Evolutionary conservation across 2,888 invertebrate species (phyloP), one percentile per base, ranked within the genome.

Genomic region (Coelopa pilipes): DNA sequence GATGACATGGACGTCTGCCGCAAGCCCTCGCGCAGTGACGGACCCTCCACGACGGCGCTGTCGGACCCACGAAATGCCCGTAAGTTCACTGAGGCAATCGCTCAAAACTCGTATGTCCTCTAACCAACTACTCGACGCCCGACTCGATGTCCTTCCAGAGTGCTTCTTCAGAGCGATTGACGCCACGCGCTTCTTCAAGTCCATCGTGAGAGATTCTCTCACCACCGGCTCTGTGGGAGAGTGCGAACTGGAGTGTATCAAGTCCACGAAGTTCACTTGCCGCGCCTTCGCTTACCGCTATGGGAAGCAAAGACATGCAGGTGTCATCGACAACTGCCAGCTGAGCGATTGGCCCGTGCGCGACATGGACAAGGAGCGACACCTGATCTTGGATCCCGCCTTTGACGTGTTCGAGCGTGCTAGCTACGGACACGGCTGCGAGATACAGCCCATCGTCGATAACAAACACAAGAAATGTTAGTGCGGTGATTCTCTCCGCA

Each of bases 101-200:
- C n/a, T n/a, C n/a, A n/a, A n/a, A n/a, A n/a, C n/a, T n/a, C n/a
- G n/a, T n/a, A n/a, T n/a, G n/a, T 1, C 19, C 15, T 60, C 60
- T 7, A 60, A 60, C 34, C 21, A 9, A 21, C 19, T 17, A 50
- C 13, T 70, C 13, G 45, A n/a, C 19, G 19, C 46, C 47, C n/a
- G n/a, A n/a, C n/a, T n/a, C n/a, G n/a, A n/a, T 34, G 34, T 34
- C 4, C 34, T 34, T 34, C 1, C 84, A 95, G 95, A 95, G 86
- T 95, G 95, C 82, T 95, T 95, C 86, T 93, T 93, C 91, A 91
- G 95, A 78, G 93, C 94, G 0, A 90, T 94, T 12, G 94, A 93
- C 68, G 93, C 93, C 0, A 91, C 92, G 1, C 90, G 92, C 1
- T 90, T 95, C 72, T 90, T 91, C 15, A 90, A 91, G 3, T 87